These are phyloP conservation scores for Polyommatus icarus DNA, from an alignment of 2,888 invertebrate genomes.

Conservation along the genomic window DNA sequence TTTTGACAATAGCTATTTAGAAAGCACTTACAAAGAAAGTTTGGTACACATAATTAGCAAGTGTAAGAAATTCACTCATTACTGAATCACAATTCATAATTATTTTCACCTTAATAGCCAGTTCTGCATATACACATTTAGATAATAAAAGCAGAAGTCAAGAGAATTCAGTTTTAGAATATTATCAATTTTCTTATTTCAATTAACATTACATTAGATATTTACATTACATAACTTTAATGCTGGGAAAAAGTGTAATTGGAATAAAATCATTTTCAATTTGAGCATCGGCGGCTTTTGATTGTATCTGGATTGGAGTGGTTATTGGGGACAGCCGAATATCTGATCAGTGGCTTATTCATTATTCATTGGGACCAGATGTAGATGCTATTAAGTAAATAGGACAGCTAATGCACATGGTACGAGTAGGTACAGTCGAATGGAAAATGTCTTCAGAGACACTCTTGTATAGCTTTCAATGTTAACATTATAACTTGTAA, in stretches of 20 bases:
- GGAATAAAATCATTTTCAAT: background rate
- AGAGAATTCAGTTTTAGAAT: background rate
- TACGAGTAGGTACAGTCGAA: constrained; percentile 1
- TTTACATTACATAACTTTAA: background rate
- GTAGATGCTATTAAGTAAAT: constrained; percentile 56
- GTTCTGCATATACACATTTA: constrained; percentile 14
- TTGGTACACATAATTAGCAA: constrained; percentile 30
- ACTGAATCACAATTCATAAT: constrained; percentile 29
- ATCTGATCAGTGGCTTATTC: constrained; percentile 54
- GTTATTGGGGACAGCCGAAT: constrained; percentile 35
- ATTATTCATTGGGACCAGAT: constrained; percentile 69
- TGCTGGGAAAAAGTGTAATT: background rate
- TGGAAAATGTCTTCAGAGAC: constrained; percentile 14
- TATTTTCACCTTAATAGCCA: constrained; percentile 24
- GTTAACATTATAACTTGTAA: background rate
- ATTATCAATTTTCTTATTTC: background rate
- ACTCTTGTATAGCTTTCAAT: background rate
- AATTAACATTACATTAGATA: no score
- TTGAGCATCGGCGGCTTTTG: constrained; percentile 27
- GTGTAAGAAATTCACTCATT: constrained; percentile 31
- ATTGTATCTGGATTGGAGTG: constrained; percentile 38
- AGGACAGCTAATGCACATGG: constrained; percentile 43
- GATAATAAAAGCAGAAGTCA: constrained; percentile 7
- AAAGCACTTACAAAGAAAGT: constrained; percentile 30
- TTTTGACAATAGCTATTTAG: constrained; percentile 29